Conservation (phyloP, 92 coral and sea anemone genomes). For the Isaurus tuberculatus region DNA sequence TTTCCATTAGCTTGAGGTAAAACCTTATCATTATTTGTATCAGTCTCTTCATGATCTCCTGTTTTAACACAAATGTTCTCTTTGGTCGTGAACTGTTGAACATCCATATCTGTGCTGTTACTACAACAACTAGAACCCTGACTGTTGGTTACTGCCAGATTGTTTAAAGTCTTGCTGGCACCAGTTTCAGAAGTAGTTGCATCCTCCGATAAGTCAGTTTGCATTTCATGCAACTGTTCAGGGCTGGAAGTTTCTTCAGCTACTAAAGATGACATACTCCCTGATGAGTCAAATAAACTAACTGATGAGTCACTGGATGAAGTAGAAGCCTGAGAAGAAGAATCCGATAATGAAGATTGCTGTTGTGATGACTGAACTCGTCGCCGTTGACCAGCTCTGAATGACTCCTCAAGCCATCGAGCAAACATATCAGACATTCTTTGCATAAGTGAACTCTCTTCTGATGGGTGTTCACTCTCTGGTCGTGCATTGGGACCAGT, state of each 20-base stretch:
- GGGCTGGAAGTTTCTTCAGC: constrained; percentile 51
- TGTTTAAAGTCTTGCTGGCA: background rate
- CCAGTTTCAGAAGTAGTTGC: constrained; percentile 29
- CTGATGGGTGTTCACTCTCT: constrained; percentile 89
- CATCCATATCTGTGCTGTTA: background rate
- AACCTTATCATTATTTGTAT: background rate
- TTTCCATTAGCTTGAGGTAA: background rate
- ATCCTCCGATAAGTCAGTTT: constrained; percentile 1
- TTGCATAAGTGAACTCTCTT: constrained; percentile 87
- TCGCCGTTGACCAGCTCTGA: constrained; percentile 82
- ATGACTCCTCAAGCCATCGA: constrained; percentile 98
- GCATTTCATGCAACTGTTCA: constrained; percentile 31
- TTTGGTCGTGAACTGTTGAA: background rate
- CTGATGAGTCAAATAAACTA: constrained; percentile 74
- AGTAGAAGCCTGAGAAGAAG: constrained; percentile 69
- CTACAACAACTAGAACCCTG: constrained; percentile 5
- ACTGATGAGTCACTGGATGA: constrained; percentile 66
- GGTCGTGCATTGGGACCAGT: constrained; percentile 99
- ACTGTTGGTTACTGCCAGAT: background rate
- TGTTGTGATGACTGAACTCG: constrained; percentile 70
- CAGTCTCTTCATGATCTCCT: background rate
- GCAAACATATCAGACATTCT: constrained; percentile 98
- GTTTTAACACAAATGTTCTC: background rate
- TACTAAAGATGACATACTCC: constrained; percentile 49
- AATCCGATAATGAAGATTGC: constrained; percentile 47